phyloP scores from a whole-genome alignment of 2,113 vertebrate species.

The Rissa tridactyla region DNA sequence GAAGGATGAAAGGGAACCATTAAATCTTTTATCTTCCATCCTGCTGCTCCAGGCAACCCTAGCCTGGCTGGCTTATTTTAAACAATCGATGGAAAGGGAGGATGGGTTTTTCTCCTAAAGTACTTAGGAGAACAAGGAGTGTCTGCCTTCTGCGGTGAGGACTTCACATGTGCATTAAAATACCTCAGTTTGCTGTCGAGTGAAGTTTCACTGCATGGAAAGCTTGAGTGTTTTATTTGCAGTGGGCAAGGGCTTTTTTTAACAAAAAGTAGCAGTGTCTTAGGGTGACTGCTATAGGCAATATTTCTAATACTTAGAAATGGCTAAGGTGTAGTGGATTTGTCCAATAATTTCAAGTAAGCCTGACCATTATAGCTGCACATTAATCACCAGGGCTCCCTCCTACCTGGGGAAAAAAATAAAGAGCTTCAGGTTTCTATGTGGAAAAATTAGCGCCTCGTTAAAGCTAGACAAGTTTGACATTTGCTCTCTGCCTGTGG shows the following conservation, averaged over 20 bases:
- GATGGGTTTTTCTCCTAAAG: neutral
- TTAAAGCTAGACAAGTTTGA: conserved; percentile 43
- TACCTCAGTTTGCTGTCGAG: neutral
- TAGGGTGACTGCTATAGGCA: neutral
- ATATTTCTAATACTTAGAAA: neutral
- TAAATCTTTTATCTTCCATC: conserved; percentile 2
- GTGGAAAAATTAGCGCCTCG: conserved; percentile 46
- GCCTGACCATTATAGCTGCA: neutral
- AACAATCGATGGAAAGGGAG: neutral
- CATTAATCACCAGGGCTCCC: neutral
- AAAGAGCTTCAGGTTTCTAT: neutral
- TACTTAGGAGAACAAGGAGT: neutral
- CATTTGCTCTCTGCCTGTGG: conserved; percentile 57
- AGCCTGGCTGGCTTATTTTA: neutral
- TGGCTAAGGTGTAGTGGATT: neutral
- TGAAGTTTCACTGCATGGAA: neutral
- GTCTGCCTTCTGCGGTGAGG: neutral
- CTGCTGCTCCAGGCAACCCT: conserved; percentile 9
- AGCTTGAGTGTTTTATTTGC: neutral
- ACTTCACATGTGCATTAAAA: neutral
- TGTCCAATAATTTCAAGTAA: neutral
- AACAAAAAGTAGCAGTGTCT: neutral
- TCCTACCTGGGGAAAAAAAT: neutral
- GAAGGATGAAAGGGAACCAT: conserved; percentile 1
- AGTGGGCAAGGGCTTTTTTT: neutral